These are phyloP conservation scores for Thrips palmi DNA, from an alignment of 1,140 invertebrate genomes.

Conservation along the genomic window DNA sequence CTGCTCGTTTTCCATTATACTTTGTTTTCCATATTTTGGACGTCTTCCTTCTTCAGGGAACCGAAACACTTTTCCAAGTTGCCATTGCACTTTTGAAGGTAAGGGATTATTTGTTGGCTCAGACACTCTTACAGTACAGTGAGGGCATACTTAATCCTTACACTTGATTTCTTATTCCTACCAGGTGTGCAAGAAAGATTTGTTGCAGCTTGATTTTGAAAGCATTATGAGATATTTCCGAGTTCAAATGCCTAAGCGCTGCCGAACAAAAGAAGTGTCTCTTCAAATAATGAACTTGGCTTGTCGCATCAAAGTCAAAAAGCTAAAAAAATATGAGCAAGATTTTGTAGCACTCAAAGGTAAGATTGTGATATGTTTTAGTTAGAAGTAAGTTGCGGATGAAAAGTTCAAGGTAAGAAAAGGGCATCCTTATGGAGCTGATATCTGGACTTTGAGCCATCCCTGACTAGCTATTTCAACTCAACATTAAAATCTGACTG, in stretches of 20 bases:
- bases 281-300: constrained; percentile 77
- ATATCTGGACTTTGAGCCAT: no score
- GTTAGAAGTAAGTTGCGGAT: no score
- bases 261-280: constrained; percentile 75
- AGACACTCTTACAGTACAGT: constrained; percentile 3
- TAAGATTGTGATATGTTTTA: no score
- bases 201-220: constrained; percentile 93
- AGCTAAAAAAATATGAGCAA: constrained; percentile 88
- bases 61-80: constrained; percentile 91
- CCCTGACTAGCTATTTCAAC: no score
- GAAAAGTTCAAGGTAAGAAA: no score
- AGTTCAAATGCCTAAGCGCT: constrained; percentile 91
- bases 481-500: no score
- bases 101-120: constrained; percentile 18
- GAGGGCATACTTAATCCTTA: constrained; percentile 3
- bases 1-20: constrained; percentile 91
- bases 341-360: constrained; percentile 74
- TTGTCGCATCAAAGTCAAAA: constrained; percentile 81
- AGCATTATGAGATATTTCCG: constrained; percentile 81
- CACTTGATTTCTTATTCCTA: constrained; percentile 18
- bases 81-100: constrained; percentile 83
- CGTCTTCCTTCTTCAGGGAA: constrained; percentile 83
- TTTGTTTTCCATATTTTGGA: constrained; percentile 97
- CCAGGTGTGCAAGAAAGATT: constrained; percentile 70
- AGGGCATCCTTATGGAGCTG: no score